These are phyloP conservation scores for Edolisoma coerulescens DNA, from an alignment of 2,113 vertebrate species.

Conservation along the genomic window DNA sequence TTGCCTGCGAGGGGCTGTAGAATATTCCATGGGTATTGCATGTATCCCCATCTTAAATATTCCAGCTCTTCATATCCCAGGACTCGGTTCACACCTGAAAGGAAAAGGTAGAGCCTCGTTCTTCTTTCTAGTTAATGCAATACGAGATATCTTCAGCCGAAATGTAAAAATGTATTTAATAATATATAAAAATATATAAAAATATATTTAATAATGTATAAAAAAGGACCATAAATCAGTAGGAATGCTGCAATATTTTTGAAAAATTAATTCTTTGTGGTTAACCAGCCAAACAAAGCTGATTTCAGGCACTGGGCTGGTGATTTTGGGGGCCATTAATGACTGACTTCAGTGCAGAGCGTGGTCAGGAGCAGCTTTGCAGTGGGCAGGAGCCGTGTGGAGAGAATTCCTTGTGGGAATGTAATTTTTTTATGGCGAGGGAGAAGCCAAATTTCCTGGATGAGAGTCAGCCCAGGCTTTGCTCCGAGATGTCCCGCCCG, in stretches of 20 bases:
- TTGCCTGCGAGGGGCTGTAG: not conserved
- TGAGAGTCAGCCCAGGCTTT: not conserved
- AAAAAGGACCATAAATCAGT: not conserved
- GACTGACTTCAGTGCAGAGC: not conserved
- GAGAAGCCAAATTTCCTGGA: not conserved
- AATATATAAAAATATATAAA: not conserved
- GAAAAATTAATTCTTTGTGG: not conserved
- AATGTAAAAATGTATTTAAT: not conserved
- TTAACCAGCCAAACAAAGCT: not conserved
- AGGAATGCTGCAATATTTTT: not conserved
- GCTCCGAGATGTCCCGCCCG: not conserved
- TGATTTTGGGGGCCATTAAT: not conserved
- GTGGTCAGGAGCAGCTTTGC: not conserved
- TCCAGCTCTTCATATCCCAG: not conserved
- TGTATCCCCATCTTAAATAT: not conserved
- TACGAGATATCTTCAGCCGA: not conserved
- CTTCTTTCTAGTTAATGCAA: not conserved
- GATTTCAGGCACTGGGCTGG: not conserved
- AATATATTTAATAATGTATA: not conserved
- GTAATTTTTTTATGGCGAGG: not conserved
- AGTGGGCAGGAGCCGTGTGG: not conserved
- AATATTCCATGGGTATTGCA: not conserved
- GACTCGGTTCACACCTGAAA: not conserved
- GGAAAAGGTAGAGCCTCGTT: not conserved
- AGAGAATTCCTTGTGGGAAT: not conserved